phyloP scores from a whole-genome alignment of 1,140 invertebrate species.

The Aplysia californica region DNA sequence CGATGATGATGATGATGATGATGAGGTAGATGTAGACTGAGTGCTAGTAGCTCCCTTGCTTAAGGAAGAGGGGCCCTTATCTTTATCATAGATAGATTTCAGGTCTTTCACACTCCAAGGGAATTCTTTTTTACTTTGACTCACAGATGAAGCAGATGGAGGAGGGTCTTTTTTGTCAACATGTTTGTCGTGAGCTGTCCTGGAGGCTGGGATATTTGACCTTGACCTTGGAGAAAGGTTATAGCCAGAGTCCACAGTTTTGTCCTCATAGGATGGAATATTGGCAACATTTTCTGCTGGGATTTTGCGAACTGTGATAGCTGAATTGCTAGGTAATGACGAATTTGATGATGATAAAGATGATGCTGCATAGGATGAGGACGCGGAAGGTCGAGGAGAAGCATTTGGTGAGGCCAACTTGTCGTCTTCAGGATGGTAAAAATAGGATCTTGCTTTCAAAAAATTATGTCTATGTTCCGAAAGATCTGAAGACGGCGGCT shows the following conservation, averaged over 20 bases:
- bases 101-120: conserved; percentile 50
- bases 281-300: too few relatives aligned
- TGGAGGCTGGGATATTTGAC: background rate
- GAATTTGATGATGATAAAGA: background rate
- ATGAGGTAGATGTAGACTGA: background rate
- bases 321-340: too few relatives aligned
- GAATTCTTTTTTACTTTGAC: conserved; percentile 30
- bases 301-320: too few relatives aligned
- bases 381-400: too few relatives aligned
- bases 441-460: conserved; percentile 15
- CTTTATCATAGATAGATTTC: conserved; percentile 35
- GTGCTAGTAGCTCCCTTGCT: background rate
- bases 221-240: background rate
- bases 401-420: background rate
- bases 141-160: too few relatives aligned
- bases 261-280: conserved; percentile 5
- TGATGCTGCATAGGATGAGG: background rate
- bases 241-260: background rate
- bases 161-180: too few relatives aligned
- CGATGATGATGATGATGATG: too few relatives aligned
- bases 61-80: background rate
- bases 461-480: conserved; percentile 18
- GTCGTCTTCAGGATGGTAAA: conserved; percentile 21
- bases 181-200: background rate
- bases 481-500: too few relatives aligned